Evolutionary conservation across 2,888 invertebrate genomes (phyloP), one percentile per base, ranked within the genome.

Genomic region (Lithosia quadra): DNA sequence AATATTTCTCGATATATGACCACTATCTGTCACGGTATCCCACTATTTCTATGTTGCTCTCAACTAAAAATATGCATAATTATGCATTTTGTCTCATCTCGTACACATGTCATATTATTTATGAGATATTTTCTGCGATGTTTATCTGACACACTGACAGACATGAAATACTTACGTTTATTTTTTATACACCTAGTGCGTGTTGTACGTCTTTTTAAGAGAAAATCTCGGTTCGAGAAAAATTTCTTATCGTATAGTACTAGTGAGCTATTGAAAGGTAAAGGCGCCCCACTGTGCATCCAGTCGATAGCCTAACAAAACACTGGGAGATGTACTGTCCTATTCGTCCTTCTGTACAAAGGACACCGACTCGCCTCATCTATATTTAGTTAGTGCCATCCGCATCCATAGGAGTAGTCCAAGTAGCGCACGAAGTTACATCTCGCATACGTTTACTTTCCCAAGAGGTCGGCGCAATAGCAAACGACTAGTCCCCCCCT

Each of bases 401-500:
- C 28, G 9, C 33, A 33, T 22, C n/a, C 28, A 5, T 13, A 13
- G 22, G 55, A 11, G 56, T 56, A 13, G 56, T 22, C 22, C 15
- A 13, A 55, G 56, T 28, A 18, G 24, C 4, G 53, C 34, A 21
- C 34, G 24, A 28, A 33, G 69, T 39, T 60, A 69, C 61, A 65
- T 65, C 21, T 59, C 33, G 67, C 60, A 43, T 60, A 34, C 64
- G 68, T 69, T 69, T 69, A 28, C 57, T 58, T 71, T 67, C 59
- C 64, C 56, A 75, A 69, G 69, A 62, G 65, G 65, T 55, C 28
- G 65, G 65, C 65, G 69, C 65, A 62, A 66, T 79, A 78, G 83
- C 86, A 83, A 83, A 82, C 86, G 79, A 78, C 80, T 79, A 80
- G 82, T 82, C 76, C 63, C 71, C 28, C 69, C 68, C 43, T 43